Base-by-base conservation (phyloP, 2,888 invertebrate genomes). In the Ephialtes manifestator region DNA sequence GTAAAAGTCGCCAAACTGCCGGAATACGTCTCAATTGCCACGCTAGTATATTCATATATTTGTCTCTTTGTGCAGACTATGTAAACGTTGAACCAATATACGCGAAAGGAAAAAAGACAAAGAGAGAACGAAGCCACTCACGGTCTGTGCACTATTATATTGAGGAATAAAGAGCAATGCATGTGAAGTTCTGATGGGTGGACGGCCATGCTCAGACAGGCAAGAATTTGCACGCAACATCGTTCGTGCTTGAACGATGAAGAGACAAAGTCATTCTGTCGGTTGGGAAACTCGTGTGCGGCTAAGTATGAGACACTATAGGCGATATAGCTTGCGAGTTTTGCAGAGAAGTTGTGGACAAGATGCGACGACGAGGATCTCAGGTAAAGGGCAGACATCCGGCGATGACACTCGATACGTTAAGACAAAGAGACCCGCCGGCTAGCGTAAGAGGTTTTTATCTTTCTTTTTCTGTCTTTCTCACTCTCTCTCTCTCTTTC, bases 331-430 rank as follows among this genome's bases (percentile, higher is more conserved):
- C 65, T 31, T 31, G n/a, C 43, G 55, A 8, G 18, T 46, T 58
- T 24, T 72, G 74, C 43, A 46, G 55, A 60, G 77, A 77, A 20
- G 28, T 72, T 13, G 71, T 43, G 20, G 70, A 75, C 63, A 55
- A 75, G 65, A 67, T 68, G 67, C 20, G 39, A 28, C 78, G 18
- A 68, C 39, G 72, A 53, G 53, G 46, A 67, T 78, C 55, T 58
- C 85, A 78, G 85, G 81, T 82, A 85, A 78, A 81, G 78, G 65
- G 74, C 55, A 81, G 78, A 82, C 78, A 82, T 81, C 74, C 81
- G 81, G 74, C 79, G 81, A 81, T 85, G 85, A 85, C 85, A 85
- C 81, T 85, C 85, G 85, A 85, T 85, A 85, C 70, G 63, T 20
- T 85, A 78, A 84, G 79, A 84, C 84, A 84, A 84, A 84, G 84